Percentiles rank a stretch among this genome's conserved stretches.
Evolutionary conservation across 2,888 invertebrate genomes (phyloP).

Genomic region (Habroteleia sp.): DNA sequence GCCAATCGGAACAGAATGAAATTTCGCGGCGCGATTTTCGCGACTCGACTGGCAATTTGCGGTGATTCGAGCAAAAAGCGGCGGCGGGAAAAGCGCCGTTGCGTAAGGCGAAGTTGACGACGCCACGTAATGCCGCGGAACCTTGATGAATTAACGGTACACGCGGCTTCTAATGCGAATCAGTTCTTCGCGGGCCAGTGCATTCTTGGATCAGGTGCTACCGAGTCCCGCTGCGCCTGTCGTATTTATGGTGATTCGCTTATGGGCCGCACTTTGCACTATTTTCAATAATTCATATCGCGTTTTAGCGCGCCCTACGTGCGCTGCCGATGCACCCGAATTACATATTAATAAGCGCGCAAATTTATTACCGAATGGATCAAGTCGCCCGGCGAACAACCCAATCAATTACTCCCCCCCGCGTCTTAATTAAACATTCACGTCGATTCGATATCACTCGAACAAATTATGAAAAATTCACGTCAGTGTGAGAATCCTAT

Average conservation of each 20-base stretch:
- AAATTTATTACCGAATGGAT: slow-evolving; percentile 7
- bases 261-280: neutral
- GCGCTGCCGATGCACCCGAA: slow-evolving; percentile 4
- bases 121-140: slow-evolving; percentile 46
- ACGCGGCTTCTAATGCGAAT: slow-evolving; percentile 50
- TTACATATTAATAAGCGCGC: slow-evolving; percentile 23
- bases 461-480: too few relatives aligned
- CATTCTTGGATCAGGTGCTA: slow-evolving; percentile 41
- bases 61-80: slow-evolving; percentile 15
- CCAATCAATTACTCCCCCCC: slow-evolving; percentile 12
- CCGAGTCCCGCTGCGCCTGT: slow-evolving; percentile 11
- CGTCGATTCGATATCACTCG: too few relatives aligned
- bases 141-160: slow-evolving; percentile 62
- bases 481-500: too few relatives aligned
- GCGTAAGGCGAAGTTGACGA: slow-evolving; percentile 36
- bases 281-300: slow-evolving; percentile 26
- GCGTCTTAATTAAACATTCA: slow-evolving; percentile 23
- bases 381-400: too few relatives aligned
- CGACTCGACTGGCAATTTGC: slow-evolving; percentile 36
- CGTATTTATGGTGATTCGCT: neutral
- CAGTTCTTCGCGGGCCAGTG: slow-evolving; percentile 26
- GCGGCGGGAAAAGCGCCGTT: slow-evolving; percentile 17
- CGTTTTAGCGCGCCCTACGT: slow-evolving; percentile 11
- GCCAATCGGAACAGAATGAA: slow-evolving; percentile 40
- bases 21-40: slow-evolving; percentile 32